These are phyloP conservation scores for Terrapene triunguis DNA, from an alignment of 2,113 vertebrate genomes.

Conservation along the genomic window DNA sequence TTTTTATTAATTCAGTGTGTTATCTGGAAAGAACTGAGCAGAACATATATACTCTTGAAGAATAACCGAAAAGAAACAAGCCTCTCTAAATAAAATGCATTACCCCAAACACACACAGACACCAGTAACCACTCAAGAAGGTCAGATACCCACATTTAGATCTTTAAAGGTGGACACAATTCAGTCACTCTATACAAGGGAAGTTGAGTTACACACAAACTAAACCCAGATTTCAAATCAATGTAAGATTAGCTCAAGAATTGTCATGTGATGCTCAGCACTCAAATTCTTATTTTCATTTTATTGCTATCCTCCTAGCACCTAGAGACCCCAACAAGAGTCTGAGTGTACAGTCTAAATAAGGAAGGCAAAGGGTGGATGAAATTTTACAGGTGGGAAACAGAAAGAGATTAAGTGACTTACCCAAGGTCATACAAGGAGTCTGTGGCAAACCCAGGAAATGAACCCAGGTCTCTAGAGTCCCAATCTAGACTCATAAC, in stretches of 20 bases:
- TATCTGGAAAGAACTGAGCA: background rate
- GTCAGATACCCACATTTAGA: background rate
- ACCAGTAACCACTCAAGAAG: background rate
- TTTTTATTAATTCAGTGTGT: background rate
- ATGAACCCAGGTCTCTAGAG: constrained; percentile 50
- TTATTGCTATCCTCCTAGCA: background rate
- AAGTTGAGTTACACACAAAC: background rate
- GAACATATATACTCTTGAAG: background rate
- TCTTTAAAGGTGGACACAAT: background rate
- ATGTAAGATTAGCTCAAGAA: background rate
- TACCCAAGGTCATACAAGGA: constrained; percentile 44
- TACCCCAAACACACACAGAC: background rate
- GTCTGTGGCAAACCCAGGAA: constrained; percentile 39
- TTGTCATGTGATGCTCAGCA: background rate
- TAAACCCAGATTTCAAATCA: background rate
- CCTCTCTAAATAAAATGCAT: background rate
- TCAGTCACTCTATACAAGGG: background rate
- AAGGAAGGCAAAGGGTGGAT: constrained; percentile 30
- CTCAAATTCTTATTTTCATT: background rate
- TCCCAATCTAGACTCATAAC: background rate
- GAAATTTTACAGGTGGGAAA: constrained; percentile 7
- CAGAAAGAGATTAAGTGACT: constrained; percentile 47
- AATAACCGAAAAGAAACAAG: background rate
- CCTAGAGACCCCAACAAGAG: background rate
- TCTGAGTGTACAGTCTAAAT: background rate